Percentiles rank a stretch among this genome's conserved stretches.
phyloP scores from a whole-genome alignment of 1,140 invertebrate genomes.

The Cydia amplana region DNA sequence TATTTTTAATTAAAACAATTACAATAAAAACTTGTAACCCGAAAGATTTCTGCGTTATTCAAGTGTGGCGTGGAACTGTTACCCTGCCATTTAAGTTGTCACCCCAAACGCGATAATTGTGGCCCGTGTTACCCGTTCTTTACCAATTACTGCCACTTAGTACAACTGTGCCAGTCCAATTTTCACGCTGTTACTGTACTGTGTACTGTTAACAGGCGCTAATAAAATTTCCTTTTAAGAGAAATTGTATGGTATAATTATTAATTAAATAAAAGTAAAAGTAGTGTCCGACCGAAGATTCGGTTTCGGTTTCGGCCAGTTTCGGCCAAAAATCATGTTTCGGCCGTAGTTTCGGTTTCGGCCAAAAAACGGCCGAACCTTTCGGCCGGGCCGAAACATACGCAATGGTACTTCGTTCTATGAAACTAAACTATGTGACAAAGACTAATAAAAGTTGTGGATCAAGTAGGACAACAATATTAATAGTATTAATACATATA shows the following conservation, averaged over 20 bases:
- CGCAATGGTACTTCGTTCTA: too few relatives aligned
- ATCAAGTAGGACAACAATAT: too few relatives aligned
- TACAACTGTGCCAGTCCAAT: background rate
- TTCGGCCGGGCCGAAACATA: too few relatives aligned
- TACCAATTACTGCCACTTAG: slow-evolving; percentile 1
- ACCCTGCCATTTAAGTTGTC: background rate
- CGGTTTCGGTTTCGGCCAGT: too few relatives aligned
- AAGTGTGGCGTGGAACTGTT: slow-evolving; percentile 3
- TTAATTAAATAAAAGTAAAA: background rate
- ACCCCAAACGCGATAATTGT: background rate
- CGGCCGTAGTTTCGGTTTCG: too few relatives aligned
- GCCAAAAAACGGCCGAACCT: too few relatives aligned
- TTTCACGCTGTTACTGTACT: background rate
- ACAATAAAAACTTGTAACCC: background rate
- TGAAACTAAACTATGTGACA: too few relatives aligned
- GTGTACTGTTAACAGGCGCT: slow-evolving; percentile 8
- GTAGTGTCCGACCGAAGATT: too few relatives aligned
- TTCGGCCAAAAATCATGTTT: too few relatives aligned
- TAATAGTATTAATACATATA: too few relatives aligned
- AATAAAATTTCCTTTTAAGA: background rate
- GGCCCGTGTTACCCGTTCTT: background rate
- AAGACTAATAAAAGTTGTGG: too few relatives aligned
- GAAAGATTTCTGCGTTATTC: background rate
- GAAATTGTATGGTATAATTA: background rate
- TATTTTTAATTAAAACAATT: too few relatives aligned